Percentiles rank a stretch among this genome's conserved stretches.
Conservation (phyloP, 2,888 invertebrate genomes). For the Scelioninae gen. 1 region DNA sequence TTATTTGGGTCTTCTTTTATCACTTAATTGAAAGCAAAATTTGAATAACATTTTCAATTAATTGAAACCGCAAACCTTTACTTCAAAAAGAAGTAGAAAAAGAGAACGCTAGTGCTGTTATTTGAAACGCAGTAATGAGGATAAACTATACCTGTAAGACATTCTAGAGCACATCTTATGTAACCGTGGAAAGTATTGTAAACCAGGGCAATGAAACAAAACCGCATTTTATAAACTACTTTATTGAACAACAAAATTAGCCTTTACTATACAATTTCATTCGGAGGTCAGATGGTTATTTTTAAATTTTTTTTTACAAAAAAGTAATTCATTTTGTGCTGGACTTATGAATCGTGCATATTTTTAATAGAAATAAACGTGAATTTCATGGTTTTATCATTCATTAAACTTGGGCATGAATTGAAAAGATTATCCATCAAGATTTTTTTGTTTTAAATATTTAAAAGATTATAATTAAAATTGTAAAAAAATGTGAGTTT, state of each 20-base stretch:
- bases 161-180: background rate
- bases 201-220: slow-evolving; percentile 17
- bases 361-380: slow-evolving; percentile 3
- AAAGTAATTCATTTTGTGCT: background rate
- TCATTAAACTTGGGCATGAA: slow-evolving; percentile 16
- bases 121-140: slow-evolving; percentile 17
- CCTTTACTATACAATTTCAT: no score
- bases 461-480: slow-evolving; percentile 21
- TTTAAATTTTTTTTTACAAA: no score
- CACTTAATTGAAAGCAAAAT: background rate
- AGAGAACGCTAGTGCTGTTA: slow-evolving; percentile 15
- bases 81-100: slow-evolving; percentile 5
- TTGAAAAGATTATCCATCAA: slow-evolving; percentile 23
- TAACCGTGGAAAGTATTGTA: slow-evolving; percentile 21
- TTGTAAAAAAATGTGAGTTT: background rate
- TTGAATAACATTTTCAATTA: slow-evolving; percentile 10
- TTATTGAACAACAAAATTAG: no score
- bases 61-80: background rate
- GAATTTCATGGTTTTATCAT: background rate
- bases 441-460: slow-evolving; percentile 5
- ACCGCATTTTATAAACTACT: slow-evolving; percentile 1
- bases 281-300: no score
- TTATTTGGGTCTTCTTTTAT: background rate
- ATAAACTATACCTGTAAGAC: slow-evolving; percentile 26
- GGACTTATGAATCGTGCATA: background rate